These are phyloP conservation scores for Zaprionus vittiger DNA, from an alignment of 1,140 invertebrate species.

Conservation along the genomic window DNA sequence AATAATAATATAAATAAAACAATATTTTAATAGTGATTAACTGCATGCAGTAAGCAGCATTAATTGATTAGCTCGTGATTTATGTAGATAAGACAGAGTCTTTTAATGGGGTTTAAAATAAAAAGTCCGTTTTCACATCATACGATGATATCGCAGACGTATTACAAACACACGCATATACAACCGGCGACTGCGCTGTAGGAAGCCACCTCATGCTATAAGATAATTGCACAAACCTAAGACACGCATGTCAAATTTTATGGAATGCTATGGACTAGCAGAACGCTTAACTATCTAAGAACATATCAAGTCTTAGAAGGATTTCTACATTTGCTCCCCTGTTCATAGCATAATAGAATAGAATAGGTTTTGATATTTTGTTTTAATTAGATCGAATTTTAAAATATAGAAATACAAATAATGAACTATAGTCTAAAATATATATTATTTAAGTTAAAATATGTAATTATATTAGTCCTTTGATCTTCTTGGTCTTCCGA, in stretches of 20 bases:
- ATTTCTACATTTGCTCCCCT: background rate
- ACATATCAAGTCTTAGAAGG: no score
- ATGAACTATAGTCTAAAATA: constrained; percentile 72
- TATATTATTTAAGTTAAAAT: constrained; percentile 73
- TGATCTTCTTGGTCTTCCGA: constrained; percentile 80
- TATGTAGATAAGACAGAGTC: no score
- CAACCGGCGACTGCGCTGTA: background rate
- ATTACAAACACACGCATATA: background rate
- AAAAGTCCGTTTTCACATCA: no score
- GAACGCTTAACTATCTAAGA: no score
- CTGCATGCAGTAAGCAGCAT: background rate
- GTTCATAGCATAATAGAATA: background rate
- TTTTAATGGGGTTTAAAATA: no score
- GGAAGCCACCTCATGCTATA: background rate
- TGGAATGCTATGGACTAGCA: background rate
- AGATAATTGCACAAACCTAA: background rate
- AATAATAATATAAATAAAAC: no score
- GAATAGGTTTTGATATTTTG: constrained; percentile 43
- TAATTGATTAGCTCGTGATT: no score
- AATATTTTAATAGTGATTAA: background rate
- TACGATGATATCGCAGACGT: background rate
- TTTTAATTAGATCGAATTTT: constrained; percentile 57
- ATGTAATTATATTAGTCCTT: constrained; percentile 80
- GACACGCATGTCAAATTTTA: background rate
- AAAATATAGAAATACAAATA: constrained; percentile 61